Percentiles rank a stretch among this genome's conserved stretches.
phyloP scores from a whole-genome alignment of 2,113 vertebrate species.

The Prunella fulvescens region DNA sequence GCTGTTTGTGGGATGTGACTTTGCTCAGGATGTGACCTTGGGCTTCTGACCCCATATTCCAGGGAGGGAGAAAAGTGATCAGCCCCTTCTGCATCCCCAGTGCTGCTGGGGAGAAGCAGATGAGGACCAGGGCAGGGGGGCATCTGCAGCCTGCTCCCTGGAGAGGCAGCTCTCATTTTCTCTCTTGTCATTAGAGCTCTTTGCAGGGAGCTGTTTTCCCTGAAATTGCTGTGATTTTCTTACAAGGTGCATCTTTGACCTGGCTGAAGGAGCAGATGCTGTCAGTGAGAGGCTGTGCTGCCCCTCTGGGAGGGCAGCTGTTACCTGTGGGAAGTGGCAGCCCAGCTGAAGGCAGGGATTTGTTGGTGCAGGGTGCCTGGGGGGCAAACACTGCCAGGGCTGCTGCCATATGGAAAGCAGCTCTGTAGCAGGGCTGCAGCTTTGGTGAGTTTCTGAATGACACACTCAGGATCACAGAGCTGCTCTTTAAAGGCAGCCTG shows the following conservation, averaged over 20 bases:
- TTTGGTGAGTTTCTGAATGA: conserved; percentile 14
- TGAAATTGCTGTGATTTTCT: conserved; percentile 42
- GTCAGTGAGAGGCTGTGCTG: background rate
- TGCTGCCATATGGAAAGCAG: conserved; percentile 29
- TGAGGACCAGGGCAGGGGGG: background rate
- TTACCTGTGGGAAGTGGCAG: background rate
- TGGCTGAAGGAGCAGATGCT: background rate
- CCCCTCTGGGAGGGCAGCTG: background rate
- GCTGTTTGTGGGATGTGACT: background rate
- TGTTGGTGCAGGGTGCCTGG: background rate
- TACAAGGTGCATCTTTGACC: conserved; percentile 14
- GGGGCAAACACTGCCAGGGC: conserved; percentile 31
- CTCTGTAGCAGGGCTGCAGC: conserved; percentile 7
- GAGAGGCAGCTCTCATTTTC: conserved; percentile 17
- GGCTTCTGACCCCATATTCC: background rate
- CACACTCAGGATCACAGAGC: conserved; percentile 24
- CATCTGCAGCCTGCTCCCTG: background rate
- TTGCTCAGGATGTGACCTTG: background rate
- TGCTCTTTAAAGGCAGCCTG: conserved; percentile 5
- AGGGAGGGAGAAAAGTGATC: background rate
- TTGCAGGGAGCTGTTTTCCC: background rate
- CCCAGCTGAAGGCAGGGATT: background rate
- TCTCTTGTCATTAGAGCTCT: background rate
- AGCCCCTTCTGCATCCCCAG: background rate
- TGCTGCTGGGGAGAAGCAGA: background rate